Base-by-base conservation (phyloP, 2,888 invertebrate species). In the Rotaria socialis region DNA sequence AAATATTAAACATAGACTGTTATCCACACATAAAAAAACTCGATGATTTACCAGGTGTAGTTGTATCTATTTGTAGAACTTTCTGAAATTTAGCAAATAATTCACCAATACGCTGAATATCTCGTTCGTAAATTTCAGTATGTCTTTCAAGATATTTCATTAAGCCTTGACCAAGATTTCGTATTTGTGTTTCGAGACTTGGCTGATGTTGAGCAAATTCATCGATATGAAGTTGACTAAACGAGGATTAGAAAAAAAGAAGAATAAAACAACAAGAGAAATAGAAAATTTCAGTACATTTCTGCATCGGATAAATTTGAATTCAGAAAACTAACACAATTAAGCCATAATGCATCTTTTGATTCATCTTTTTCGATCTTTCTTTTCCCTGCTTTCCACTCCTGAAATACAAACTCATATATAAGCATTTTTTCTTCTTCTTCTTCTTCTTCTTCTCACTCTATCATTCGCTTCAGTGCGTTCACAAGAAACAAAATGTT, bases 361-460 rank as follows among this genome's bases (percentile, higher is more conserved):
- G 96, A 93, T 89, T 95, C 94, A 91, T 99, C 98, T 89, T 94
- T 95, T 91, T 99, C 98, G 0, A 98, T 97, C 91, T 94, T 94
- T 88, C 98, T 93, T 92, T 98, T 98, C 7, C 98, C 98, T 85
- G 94, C 94, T 92, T 99, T 99, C 98, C 98, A 99, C 89, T 95
- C 90, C 91, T 92, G 88, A 27, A 74, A 27, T 41, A 6, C 2
- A 84, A 11, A 24, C 2, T 50, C 24, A 27, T 11, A 7, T 27
- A 19, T 35, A 80, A 87, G 52, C 47, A 84, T 0, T 87, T n/a
- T 35, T 19, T 24, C 22, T 16, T 35, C 10, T 1, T 52, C 8
- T 22, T 24, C 47, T 80, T 47, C 19, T 7, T 11, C 41, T 80
- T 14, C 75, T 50, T 47, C 19, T 43, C n/a, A 41, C 58, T 52